Percentiles rank a stretch among this genome's conserved stretches.
These are phyloP conservation scores for Odontocolon sp. DNA, from an alignment of 2,888 invertebrate species.

Conservation along the genomic window DNA sequence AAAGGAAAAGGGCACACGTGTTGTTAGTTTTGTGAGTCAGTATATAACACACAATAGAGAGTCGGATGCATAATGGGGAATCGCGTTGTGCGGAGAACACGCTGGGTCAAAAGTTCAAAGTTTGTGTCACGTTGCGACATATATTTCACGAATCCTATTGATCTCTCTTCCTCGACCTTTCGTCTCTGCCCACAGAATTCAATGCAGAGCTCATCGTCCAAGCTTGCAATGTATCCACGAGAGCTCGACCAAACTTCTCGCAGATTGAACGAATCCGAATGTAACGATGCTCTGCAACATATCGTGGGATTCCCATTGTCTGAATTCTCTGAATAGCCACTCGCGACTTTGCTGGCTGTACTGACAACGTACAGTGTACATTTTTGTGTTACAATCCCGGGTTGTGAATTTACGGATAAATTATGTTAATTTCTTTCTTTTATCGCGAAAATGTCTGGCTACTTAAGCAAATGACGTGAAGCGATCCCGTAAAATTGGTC, in stretches of 20 bases:
- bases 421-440: too few relatives aligned
- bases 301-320: too few relatives aligned
- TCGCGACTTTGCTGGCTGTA: too few relatives aligned
- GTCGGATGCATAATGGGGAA: constrained; percentile 53
- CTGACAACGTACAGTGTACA: too few relatives aligned
- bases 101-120: constrained; percentile 60
- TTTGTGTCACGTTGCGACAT: constrained; percentile 56
- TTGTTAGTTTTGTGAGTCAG: too few relatives aligned
- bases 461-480: too few relatives aligned
- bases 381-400: too few relatives aligned
- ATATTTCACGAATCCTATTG: constrained; percentile 59
- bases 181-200: constrained; percentile 3
- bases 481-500: too few relatives aligned
- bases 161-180: constrained; percentile 34
- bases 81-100: constrained; percentile 40
- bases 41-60: constrained; percentile 44
- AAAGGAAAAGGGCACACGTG: background rate
- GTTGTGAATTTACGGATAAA: too few relatives aligned
- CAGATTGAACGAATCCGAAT: constrained; percentile 52
- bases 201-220: constrained; percentile 27
- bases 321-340: too few relatives aligned
- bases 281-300: background rate
- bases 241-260: constrained; percentile 43
- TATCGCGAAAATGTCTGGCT: too few relatives aligned
- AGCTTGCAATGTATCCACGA: background rate